Evolutionary conservation across 2,888 invertebrate species (phyloP).

Genomic region (Adelognathus sp.): DNA sequence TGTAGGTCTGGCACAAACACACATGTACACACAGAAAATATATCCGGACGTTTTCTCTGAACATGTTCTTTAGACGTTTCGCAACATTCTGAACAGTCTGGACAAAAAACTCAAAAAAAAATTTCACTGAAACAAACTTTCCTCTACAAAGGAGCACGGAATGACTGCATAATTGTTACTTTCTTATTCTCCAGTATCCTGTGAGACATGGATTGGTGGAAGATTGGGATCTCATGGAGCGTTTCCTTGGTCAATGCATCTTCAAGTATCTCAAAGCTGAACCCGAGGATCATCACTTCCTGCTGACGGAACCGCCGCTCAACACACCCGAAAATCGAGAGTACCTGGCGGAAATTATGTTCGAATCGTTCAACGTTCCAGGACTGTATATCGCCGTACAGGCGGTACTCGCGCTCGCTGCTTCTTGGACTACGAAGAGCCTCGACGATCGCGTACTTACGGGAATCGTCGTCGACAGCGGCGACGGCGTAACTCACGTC

Average conservation of each 20-base stretch:
- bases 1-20: no score
- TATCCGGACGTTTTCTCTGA: no score
- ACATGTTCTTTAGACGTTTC: no score
- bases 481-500: constrained; percentile 99
- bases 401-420: constrained; percentile 98
- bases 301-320: constrained; percentile 98
- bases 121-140: no score
- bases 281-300: constrained; percentile 99
- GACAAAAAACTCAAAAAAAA: no score
- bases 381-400: constrained; percentile 99
- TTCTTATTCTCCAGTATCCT: constrained; percentile 95
- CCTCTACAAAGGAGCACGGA: no score
- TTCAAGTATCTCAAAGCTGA: constrained; percentile 99
- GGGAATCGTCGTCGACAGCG: constrained; percentile 99
- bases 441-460: constrained; percentile 96
- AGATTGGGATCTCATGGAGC: constrained; percentile 99
- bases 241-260: constrained; percentile 99
- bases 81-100: no score
- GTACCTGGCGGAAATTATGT: constrained; percentile 99
- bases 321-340: constrained; percentile 99
- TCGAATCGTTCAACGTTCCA: constrained; percentile 99
- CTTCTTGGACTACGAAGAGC: constrained; percentile 97
- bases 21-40: no score
- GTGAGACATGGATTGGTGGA: constrained; percentile 99
- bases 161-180: background rate